phyloP scores from a whole-genome alignment of 2,797 vertebrate species.

The Lacerta bilineata region DNA sequence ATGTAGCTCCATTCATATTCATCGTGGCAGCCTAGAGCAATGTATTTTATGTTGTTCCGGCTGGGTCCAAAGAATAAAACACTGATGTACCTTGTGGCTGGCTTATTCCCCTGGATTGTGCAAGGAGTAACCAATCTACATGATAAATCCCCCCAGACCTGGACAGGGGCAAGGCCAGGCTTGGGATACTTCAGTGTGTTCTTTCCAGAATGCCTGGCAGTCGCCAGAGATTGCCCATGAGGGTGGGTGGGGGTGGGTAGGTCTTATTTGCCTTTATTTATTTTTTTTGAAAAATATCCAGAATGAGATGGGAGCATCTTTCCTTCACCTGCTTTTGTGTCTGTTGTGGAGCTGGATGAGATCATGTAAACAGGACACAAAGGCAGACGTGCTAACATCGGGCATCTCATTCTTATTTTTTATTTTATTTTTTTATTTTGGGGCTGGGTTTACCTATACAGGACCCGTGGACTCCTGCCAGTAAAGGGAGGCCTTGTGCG shows the following conservation, averaged over 20 bases:
- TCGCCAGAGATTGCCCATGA: slow-evolving; percentile 40
- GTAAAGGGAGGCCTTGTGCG: background rate
- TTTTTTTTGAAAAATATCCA: slow-evolving; percentile 67
- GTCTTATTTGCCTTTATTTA: slow-evolving; percentile 56
- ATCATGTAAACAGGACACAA: slow-evolving; percentile 70
- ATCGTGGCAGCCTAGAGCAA: slow-evolving; percentile 41
- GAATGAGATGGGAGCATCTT: slow-evolving; percentile 97
- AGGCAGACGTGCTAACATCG: slow-evolving; percentile 66
- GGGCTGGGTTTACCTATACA: slow-evolving; percentile 78
- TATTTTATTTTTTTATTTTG: slow-evolving; percentile 71
- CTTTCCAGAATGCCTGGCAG: fast-evolving
- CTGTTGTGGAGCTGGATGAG: slow-evolving; percentile 65
- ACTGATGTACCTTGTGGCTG: background rate
- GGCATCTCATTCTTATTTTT: slow-evolving; percentile 82
- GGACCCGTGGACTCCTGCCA: slow-evolving; percentile 55
- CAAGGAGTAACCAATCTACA: fast-evolving
- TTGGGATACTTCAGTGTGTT: background rate
- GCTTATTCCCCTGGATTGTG: background rate
- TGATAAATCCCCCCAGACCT: slow-evolving; percentile 24
- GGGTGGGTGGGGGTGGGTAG: slow-evolving; percentile 63
- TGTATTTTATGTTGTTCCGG: slow-evolving; percentile 15
- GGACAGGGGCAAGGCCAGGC: background rate
- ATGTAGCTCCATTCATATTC: slow-evolving; percentile 23
- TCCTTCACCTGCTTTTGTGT: slow-evolving; percentile 74
- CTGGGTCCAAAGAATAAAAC: background rate